Base-by-base conservation (phyloP, 1,140 invertebrate species). In the Caligus rogercresseyi region DNA sequence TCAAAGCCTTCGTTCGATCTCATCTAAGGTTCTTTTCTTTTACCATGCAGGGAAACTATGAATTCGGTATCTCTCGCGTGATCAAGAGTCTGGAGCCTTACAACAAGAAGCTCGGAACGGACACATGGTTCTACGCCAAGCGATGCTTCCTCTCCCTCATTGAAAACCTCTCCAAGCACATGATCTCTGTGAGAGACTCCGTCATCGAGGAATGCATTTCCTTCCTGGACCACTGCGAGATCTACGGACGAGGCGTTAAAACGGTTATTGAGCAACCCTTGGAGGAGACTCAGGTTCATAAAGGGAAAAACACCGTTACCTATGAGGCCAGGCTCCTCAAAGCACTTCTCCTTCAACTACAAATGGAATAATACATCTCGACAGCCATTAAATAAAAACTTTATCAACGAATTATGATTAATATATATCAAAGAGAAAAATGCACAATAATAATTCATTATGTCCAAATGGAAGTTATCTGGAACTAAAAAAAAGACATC, bases 41-140 rank as follows among this genome's bases (percentile, higher is more conserved):
- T n/a, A n/a, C n/a, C n/a, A n/a, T n/a, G n/a, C n/a, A 98, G 75
- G 92, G 93, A 0, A 98, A 99, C 75, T 98, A 95, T 70, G 95
- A 99, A 73, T 99, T 99, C 76, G 96, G 96, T 3, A 91, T 99
- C 68, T 95, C 91, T 0, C 78, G 95, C 67, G 89, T 99, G 0
- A 93, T 97, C 70, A 93, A 95, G 74, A 94, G 90, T 64, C 74
- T 98, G 21, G 91, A 97, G 71, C 93, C 93, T 0, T 94, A 89
- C 69, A 87, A 89, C 69, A 91, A 92, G 72, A 95, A 95, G 73
- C 76, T 98, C 0, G 89, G 91, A 1, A 89, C 89, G 3, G 92
- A 96, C 69, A 97, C 92, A 0, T 98, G 93, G 93, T 77, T 89
- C 74, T 96, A 97, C 72, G 85, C 89, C 0, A 98, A 97, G 73